A percentile compares a stretch with the other conserved stretches of the same genome.
phyloP scores from a whole-genome alignment of 2,113 vertebrate genomes.

The Cromileptes altivelis region DNA sequence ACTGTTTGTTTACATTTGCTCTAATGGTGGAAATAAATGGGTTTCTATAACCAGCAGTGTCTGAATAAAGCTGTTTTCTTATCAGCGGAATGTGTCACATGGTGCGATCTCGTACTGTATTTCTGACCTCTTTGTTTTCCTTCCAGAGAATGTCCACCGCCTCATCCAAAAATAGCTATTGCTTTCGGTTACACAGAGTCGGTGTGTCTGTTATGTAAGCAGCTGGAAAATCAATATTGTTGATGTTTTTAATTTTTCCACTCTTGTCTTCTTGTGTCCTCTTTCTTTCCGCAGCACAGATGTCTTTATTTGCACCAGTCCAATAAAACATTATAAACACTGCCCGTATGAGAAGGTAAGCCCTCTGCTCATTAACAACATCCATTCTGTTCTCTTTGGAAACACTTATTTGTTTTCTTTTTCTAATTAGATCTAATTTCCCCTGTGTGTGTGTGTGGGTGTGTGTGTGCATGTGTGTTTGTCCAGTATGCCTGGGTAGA shows the following conservation, averaged over 20 bases:
- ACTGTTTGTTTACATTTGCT: slow-evolving; percentile 33
- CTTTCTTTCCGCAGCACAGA: slow-evolving; percentile 88
- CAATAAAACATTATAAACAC: slow-evolving; percentile 91
- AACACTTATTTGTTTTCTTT: slow-evolving; percentile 3
- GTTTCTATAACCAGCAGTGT: neutral
- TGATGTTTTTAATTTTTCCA: slow-evolving; percentile 1
- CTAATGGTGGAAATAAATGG: slow-evolving; percentile 12
- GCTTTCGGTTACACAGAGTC: neutral
- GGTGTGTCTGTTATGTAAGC: neutral
- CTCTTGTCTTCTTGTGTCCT: slow-evolving; percentile 29
- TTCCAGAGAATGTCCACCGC: neutral
- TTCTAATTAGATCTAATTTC: slow-evolving; percentile 19
- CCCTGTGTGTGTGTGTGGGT: slow-evolving; percentile 29
- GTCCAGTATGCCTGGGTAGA: slow-evolving; percentile 96
- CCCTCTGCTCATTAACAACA: neutral
- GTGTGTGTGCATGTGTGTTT: slow-evolving; percentile 38
- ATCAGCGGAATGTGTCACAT: neutral
- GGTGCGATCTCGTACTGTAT: neutral
- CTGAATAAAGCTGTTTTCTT: neutral
- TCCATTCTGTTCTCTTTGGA: neutral
- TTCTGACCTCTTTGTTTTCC: neutral
- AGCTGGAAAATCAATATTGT: neutral
- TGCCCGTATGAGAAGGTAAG: slow-evolving; percentile 96
- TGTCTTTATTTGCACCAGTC: slow-evolving; percentile 97
- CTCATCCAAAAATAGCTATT: neutral